Evolutionary conservation across 2,113 vertebrate species (phyloP).

Genomic region (Pomatostomus ruficeps): DNA sequence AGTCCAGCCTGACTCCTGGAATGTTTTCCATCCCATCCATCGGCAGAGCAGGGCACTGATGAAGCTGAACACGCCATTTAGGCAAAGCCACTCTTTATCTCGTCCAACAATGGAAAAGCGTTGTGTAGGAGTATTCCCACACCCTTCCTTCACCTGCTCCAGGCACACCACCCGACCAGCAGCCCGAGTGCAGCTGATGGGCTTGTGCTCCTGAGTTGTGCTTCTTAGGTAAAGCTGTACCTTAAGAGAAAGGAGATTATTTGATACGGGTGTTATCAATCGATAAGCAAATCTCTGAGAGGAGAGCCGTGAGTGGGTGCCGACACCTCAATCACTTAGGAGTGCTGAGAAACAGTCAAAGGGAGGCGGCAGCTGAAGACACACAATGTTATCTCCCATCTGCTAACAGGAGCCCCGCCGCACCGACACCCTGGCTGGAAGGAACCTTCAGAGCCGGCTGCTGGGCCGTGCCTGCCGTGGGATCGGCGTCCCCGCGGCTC

Average conservation of each 20-base stretch:
- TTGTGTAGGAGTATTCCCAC: background rate
- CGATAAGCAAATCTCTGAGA: background rate
- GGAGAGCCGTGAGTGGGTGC: accelerated
- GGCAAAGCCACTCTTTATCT: background rate
- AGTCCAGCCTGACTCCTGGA: background rate
- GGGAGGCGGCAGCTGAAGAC: background rate
- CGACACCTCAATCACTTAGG: background rate
- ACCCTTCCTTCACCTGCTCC: conserved; percentile 17
- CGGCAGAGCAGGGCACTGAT: background rate
- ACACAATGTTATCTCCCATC: background rate
- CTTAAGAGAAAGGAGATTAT: background rate
- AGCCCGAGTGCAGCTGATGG: background rate
- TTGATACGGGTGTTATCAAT: background rate
- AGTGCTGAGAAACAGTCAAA: background rate
- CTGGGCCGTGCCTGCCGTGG: accelerated
- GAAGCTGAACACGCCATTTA: background rate
- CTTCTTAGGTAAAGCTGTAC: accelerated
- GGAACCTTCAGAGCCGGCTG: accelerated
- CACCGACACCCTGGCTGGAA: accelerated
- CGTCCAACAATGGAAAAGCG: background rate
- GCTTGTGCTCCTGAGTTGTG: background rate
- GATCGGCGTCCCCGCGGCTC: accelerated
- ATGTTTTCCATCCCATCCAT: background rate
- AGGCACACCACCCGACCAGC: background rate
- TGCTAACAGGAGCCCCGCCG: background rate